Conservation (phyloP, 2,797 vertebrate genomes). For the Oreochromis mossambicus region DNA sequence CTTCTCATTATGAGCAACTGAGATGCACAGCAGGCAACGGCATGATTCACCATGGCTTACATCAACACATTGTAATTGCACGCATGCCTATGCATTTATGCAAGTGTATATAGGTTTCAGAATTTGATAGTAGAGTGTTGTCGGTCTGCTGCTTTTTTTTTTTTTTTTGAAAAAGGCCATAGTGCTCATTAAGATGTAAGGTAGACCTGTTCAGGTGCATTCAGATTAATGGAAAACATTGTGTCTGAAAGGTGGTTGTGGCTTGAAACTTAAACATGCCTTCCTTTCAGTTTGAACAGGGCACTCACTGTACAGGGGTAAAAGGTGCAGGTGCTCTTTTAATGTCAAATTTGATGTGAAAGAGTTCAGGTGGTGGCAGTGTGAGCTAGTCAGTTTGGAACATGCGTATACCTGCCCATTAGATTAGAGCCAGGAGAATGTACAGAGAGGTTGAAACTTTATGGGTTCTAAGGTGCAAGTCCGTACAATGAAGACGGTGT, state of each 20-base stretch:
- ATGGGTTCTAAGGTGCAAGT: constrained; percentile 48
- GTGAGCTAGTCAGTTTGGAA: constrained; percentile 30
- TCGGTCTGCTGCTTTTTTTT: neutral
- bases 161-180: neutral
- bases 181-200: neutral
- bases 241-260: neutral
- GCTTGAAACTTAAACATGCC: neutral
- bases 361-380: constrained; percentile 34
- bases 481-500: neutral
- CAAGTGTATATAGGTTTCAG: neutral
- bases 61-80: neutral
- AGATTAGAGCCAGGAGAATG: constrained; percentile 56
- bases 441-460: constrained; percentile 17
- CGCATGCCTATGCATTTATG: neutral
- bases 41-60: neutral
- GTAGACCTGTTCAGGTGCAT: neutral
- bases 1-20: neutral
- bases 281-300: neutral
- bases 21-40: neutral
- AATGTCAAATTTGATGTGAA: constrained; percentile 33
- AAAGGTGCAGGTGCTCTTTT: constrained; percentile 20
- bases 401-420: constrained; percentile 70
- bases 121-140: neutral
- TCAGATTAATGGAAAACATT: neutral
- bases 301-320: neutral